Evolutionary conservation across 2,113 vertebrate genomes (phyloP).

Genomic region (Cynocephalus volans): DNA sequence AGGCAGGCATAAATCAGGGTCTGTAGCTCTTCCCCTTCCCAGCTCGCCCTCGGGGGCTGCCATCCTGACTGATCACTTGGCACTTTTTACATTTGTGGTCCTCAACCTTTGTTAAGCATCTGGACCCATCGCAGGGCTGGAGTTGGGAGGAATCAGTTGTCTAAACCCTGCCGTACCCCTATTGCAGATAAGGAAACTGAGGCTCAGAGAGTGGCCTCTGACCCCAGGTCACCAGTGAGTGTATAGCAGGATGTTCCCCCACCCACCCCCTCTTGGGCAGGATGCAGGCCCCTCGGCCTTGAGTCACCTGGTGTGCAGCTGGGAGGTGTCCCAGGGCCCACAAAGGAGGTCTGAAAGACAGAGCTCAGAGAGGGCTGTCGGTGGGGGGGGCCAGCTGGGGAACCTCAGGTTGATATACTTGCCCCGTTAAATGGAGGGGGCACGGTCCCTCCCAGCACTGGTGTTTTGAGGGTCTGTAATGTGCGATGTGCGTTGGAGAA

Average conservation of each 20-base stretch:
- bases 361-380: neutral
- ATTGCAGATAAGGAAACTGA: neutral
- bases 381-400: too few relatives aligned
- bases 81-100: rapidly evolving
- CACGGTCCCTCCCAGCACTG: rapidly evolving
- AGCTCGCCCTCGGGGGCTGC: rapidly evolving
- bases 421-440: rapidly evolving
- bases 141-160: rapidly evolving
- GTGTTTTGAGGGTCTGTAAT: neutral
- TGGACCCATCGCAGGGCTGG: neutral
- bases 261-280: neutral
- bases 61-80: rapidly evolving
- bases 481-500: neutral
- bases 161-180: rapidly evolving
- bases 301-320: rapidly evolving
- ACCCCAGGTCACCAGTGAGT: neutral
- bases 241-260: rapidly evolving
- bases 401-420: rapidly evolving
- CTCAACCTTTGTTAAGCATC: rapidly evolving
- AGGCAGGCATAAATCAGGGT: rapidly evolving
- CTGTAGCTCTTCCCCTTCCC: neutral
- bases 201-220: neutral
- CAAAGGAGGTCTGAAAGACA: neutral
- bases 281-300: neutral
- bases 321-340: neutral